Base-by-base conservation (phyloP, 2,888 invertebrate genomes). In the Harpalus rufipes region DNA sequence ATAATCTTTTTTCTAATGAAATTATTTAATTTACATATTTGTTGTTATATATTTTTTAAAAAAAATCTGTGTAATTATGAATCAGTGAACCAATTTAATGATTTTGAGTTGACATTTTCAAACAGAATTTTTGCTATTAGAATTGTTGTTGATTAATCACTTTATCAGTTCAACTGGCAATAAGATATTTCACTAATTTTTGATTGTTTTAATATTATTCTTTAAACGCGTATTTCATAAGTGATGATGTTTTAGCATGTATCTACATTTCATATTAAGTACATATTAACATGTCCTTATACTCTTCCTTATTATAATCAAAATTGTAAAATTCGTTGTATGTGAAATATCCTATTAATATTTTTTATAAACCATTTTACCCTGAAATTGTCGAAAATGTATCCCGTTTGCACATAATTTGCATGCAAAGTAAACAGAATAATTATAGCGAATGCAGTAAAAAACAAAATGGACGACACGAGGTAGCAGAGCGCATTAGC, bases 401-500 rank as follows among this genome's bases (percentile, higher is more conserved):
- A 16, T 25, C 4, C 18, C 16, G 21, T 61, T 61, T 61, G 61
- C 18, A 61, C 61, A 61, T 61, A 65, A 65, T 65, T 21, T 18
- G 18, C 8, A 25, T 14, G 10, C 10, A 56, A 76, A 56, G 74
- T 18, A 76, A 76, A 76, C 76, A 25, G 76, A 58, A 76, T 76
- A 76, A 76, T 74, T 65, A 65, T 65, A 10, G 65, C 32, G 12
- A 65, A 21, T 65, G 65, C 65, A 65, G 65, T 65, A 65, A 65
- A 65, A 65, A 65, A 65, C 32, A 25, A 65, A 65, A 65, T 65
- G 32, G 65, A 65, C 32, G 65, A 65, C n/a, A 65, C 32, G 65
- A 65, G 65, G 32, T 65, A 65, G 65, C 65, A 65, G 25, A 65
- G n/a, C 32, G 65, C 65, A 65, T 65, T 65, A 21, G 65, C 82